Base-by-base conservation (phyloP, 2,797 vertebrate genomes). In the Ctenopoma multispine region DNA sequence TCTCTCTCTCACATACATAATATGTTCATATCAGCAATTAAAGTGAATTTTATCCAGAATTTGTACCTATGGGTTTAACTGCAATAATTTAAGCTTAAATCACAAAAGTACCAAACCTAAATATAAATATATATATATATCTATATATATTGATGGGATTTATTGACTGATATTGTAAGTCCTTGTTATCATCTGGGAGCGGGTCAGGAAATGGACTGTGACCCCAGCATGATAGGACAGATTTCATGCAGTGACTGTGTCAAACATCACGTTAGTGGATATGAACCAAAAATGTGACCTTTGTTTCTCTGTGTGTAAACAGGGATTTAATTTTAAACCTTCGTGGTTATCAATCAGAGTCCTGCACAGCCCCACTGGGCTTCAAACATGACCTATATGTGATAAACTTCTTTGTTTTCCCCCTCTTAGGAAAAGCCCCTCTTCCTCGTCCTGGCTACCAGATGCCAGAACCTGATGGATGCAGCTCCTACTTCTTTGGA, bases 401-500 rank as follows among this genome's bases (percentile, higher is more conserved):
- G 38, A 64, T 47, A 0, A 20, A 15, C 23, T 49, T 5, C 27
- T 62, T 20, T 46, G 4, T 13, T 29, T 43, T n/a, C n/a, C 24
- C 14, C 11, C 54, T 59, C 50, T 51, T 83, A 98, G 97, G 97
- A 72, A 97, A 96, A 89, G 95, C 96, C 79, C 96, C 97, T 3
- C 64, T 96, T 85, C 96, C 97, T 1, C 95, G 97, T 61, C 91
- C 95, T 1, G 95, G 95, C 54, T 98, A 94, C 89, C 94, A 96
- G 78, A 92, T 95, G 64, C 95, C 96, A 17, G 95, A 96, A 70
- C 97, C 97, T 47, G 93, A 98, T 0, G 97, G 97, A 68, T 98
- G 97, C 31, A 93, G 93, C 77, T 95, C 97, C 74, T 95, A 96
- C 82, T 97, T 98, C 85, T 93, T 98, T 82, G 97, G 97, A 75